Evolutionary conservation across 2,797 vertebrate species (phyloP), one percentile per base, ranked within the genome.

Genomic region (Myotis planiceps): DNA sequence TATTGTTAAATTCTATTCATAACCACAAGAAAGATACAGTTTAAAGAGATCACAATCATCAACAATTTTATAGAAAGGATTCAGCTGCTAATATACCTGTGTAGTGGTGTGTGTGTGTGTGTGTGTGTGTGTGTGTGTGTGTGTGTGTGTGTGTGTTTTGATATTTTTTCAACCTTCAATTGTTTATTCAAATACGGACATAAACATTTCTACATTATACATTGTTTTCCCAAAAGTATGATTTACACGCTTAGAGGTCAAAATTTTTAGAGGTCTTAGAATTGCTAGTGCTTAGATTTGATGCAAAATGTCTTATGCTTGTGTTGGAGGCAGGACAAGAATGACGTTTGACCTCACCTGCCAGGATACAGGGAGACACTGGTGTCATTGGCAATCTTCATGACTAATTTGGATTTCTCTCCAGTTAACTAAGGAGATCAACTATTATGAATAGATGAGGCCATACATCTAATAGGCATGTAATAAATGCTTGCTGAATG

Each of bases 331-430:
- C 45, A 45, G 45, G 45, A 45, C 45, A 45, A 45, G 45, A 14
- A 45, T 45, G 13, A 45, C 12, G 13, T 45, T 45, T 45, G 42
- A 45, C 45, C 45, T 12, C 45, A 45, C 45, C 45, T n/a, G 19
- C n/a, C 53, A 81, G 5, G 47, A 71, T 49, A 34, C 34, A 58
- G 29, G 9, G 4, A 93, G 71, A 81, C 4, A 39, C 51, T n/a
- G 47, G 21, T 69, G 79, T 90, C 71, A 45, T 2, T 42, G 58
- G 39, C 60, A 72, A 10, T 91, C 65, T 65, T 82, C 32, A 76
- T 79, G 72, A 96, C 69, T 90, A 71, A 88, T 87, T 87, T 72
- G 63, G 32, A 96, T 66, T 92, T 95, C 51, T 94, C 63, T 89
- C 74, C 42, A 74, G 55, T 79, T 86, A 96, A 86, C 65, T 63